Base-by-base conservation (phyloP, 1,140 invertebrate genomes). In the Asbolus verrucosus region DNA sequence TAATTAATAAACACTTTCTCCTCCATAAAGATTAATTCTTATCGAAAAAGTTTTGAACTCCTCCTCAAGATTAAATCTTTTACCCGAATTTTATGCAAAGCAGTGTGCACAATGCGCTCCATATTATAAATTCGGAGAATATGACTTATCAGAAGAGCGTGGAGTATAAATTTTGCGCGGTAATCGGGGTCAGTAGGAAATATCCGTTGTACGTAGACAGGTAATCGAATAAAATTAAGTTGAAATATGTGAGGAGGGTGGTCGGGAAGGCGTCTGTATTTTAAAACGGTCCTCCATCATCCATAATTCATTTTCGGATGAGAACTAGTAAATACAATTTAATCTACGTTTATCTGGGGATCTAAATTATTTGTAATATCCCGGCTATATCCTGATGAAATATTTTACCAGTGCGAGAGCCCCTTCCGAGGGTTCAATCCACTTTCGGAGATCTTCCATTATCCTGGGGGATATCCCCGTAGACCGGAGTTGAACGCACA, bases 361-460 rank as follows among this genome's bases (percentile, higher is more conserved):
- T 63, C 33, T 38, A 63, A 63, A 63, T 63, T 63, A 63, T 63
- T 63, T 63, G 16, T 39, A 38, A 63, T 63, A 63, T 63, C 61
- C 31, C 8, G 14, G 61, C 61, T 13, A 63, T 63, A 63, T 63
- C 61, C 61, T 63, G 61, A 63, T 63, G 61, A 41, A 63, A 63
- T 63, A 63, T 63, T 63, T 62, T 39, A 62, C 30, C 59, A 62
- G 59, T 39, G 31, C 13, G 61, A 63, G 18, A 63, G 61, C 41
- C 36, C 33, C 61, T 41, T 41, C 61, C 21, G 33, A 41, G 39
- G 33, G 61, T 63, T 63, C 61, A 63, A 63, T 63, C 61, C 61
- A 63, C 61, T 63, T 63, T 63, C 61, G 13, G 31, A 43, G 63
- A 66, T 66, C 63, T 66, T 50, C 63, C 27, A 66, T 66, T 66